Evolutionary conservation across 1,140 invertebrate genomes (phyloP).

Genomic region (Limonius californicus): DNA sequence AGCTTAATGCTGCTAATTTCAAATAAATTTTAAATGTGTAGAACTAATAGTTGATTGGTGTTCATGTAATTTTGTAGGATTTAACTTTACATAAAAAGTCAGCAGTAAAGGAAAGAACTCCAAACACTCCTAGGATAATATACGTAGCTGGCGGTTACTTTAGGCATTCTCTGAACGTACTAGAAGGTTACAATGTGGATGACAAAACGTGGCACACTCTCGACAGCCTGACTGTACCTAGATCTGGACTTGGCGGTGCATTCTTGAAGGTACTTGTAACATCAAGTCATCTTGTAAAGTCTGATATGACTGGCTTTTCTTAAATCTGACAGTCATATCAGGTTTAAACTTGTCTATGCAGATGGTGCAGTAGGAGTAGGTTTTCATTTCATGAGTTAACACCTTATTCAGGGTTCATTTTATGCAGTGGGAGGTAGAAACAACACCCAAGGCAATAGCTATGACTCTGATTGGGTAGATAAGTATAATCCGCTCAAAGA

Average conservation of each 20-base stretch:
- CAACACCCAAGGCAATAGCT: conserved; percentile 77
- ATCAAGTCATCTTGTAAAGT: background rate
- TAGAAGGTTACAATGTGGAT: conserved; percentile 85
- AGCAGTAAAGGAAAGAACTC: conserved; percentile 74
- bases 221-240: conserved; percentile 71
- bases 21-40: too few relatives aligned
- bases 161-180: conserved; percentile 75
- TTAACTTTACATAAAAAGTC: conserved; percentile 78
- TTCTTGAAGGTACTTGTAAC: conserved; percentile 68
- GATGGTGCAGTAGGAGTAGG: background rate
- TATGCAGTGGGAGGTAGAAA: conserved; percentile 90
- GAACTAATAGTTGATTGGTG: too few relatives aligned
- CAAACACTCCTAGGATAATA: conserved; percentile 82
- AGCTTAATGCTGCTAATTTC: too few relatives aligned
- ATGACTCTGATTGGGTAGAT: conserved; percentile 75
- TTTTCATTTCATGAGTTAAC: background rate
- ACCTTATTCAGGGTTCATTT: conserved; percentile 63
- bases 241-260: conserved; percentile 84
- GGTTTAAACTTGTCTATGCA: too few relatives aligned
- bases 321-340: too few relatives aligned
- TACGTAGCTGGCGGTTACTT: conserved; percentile 89
- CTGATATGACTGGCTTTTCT: too few relatives aligned
- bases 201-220: conserved; percentile 79
- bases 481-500: conserved; percentile 75
- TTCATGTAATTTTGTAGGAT: too few relatives aligned